A percentile compares a stretch with the other conserved stretches of the same genome.
Conservation (phyloP, 35 echinoderm and acorn worm genomes). For the Acanthaster planci region DNA sequence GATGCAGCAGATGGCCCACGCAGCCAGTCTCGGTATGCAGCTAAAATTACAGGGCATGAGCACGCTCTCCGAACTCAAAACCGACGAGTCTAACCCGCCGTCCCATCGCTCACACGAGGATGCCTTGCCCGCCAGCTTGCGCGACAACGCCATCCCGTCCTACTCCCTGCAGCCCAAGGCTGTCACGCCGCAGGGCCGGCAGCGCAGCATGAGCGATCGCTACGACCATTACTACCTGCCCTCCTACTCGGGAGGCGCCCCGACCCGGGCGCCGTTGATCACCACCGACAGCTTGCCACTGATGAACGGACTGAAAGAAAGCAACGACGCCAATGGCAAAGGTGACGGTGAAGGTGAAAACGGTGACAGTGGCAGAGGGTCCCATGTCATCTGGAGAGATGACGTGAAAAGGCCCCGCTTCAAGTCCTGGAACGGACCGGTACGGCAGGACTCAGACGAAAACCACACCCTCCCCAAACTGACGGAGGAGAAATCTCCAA, state of each 20-base stretch:
- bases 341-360: background rate
- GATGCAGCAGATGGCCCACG: slow-evolving; percentile 53
- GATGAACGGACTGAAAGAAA: background rate
- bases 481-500: too few relatives aligned
- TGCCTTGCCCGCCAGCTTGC: slow-evolving; percentile 12
- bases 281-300: background rate
- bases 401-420: too few relatives aligned
- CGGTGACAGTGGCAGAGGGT: too few relatives aligned
- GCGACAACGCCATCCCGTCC: background rate
- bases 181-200: background rate
- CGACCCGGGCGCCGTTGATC: background rate
- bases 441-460: too few relatives aligned
- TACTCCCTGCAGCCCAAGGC: background rate
- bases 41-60: slow-evolving; percentile 33
- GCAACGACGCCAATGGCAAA: background rate
- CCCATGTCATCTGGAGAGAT: too few relatives aligned
- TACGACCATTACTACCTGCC: background rate
- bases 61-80: background rate
- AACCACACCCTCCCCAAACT: too few relatives aligned
- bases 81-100: background rate
- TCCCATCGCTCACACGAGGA: background rate
- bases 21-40: slow-evolving; percentile 34
- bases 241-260: background rate
- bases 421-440: too few relatives aligned
- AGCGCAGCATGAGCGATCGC: background rate